These are phyloP conservation scores for Acrossocheilus fasciatus DNA, from an alignment of 2,797 vertebrate species.

Conservation along the genomic window DNA sequence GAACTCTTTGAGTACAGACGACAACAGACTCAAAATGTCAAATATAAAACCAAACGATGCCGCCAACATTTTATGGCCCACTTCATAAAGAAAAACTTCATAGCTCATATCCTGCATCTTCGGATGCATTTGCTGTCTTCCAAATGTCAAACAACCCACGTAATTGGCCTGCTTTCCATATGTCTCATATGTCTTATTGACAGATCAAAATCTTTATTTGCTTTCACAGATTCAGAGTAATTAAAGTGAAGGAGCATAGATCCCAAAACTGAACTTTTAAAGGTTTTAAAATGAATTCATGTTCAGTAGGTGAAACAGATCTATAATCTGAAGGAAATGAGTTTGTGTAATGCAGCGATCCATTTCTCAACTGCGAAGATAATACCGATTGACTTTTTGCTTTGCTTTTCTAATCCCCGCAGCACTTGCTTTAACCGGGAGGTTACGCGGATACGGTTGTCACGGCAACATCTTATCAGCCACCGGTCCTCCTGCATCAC, in stretches of 20 bases:
- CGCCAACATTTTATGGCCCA: background rate
- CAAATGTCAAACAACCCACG: slow-evolving; percentile 8
- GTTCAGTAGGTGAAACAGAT: slow-evolving; percentile 13
- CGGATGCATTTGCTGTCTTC: background rate
- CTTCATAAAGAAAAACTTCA: background rate
- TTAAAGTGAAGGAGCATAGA: background rate
- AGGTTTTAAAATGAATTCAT: slow-evolving; percentile 15
- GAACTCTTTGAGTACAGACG: slow-evolving; percentile 7
- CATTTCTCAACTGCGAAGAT: background rate
- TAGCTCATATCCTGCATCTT: background rate
- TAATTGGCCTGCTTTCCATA: background rate
- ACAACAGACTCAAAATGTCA: slow-evolving; percentile 4
- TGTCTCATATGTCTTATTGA: slow-evolving; percentile 7
- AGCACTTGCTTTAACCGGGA: slow-evolving; percentile 36
- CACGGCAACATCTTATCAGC: slow-evolving; percentile 57
- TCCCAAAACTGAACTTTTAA: background rate
- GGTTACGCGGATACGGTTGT: slow-evolving; percentile 52
- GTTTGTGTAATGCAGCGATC: background rate
- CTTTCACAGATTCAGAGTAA: background rate
- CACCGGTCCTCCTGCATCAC: slow-evolving; percentile 7
- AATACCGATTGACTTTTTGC: slow-evolving; percentile 20
- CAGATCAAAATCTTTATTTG: slow-evolving; percentile 25
- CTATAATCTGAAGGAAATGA: slow-evolving; percentile 34
- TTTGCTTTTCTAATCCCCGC: slow-evolving; percentile 37
- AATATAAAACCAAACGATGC: slow-evolving; percentile 7